Conservation (phyloP, 2,113 vertebrate genomes). For the Solea solea region DNA sequence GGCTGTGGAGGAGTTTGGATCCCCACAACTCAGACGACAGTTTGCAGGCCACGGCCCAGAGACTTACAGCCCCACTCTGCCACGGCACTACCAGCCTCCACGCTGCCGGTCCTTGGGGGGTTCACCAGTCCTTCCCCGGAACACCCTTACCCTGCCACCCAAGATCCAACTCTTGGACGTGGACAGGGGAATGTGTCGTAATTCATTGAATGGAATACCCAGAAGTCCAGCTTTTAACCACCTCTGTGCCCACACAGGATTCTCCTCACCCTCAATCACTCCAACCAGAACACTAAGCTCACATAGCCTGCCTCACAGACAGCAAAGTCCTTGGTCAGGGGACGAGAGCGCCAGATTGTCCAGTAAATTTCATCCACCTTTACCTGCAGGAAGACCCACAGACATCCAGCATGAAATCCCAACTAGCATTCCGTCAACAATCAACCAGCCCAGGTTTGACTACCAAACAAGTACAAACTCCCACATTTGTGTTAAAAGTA, state of each 20-base stretch:
- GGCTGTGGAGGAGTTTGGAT: constrained; percentile 77
- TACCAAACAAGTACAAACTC: constrained; percentile 30
- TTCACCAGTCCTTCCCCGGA: constrained; percentile 62
- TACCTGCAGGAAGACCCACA: constrained; percentile 72
- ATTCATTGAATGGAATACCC: constrained; percentile 55
- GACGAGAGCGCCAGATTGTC: constrained; percentile 55
- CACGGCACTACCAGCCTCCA: constrained; percentile 26
- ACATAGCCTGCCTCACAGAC: constrained; percentile 16
- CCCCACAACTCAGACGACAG: constrained; percentile 65
- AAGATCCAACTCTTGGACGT: constrained; percentile 48
- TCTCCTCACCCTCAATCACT: constrained; percentile 14
- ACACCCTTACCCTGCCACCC: constrained; percentile 62
- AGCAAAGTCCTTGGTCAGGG: constrained; percentile 29
- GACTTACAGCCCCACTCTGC: constrained; percentile 37
- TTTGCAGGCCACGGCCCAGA: constrained; percentile 37
- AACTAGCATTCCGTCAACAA: neutral
- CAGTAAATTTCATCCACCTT: constrained; percentile 50
- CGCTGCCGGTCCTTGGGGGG: constrained; percentile 71
- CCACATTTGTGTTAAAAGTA: neutral
- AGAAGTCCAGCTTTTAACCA: constrained; percentile 73
- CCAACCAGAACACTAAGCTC: neutral
- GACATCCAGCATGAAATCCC: constrained; percentile 72
- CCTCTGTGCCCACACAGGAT: constrained; percentile 57
- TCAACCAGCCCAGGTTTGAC: constrained; percentile 17
- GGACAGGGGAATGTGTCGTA: constrained; percentile 35